These are phyloP conservation scores for Vulpes ferrilata DNA, from an alignment of 2,113 vertebrate species.

Conservation along the genomic window DNA sequence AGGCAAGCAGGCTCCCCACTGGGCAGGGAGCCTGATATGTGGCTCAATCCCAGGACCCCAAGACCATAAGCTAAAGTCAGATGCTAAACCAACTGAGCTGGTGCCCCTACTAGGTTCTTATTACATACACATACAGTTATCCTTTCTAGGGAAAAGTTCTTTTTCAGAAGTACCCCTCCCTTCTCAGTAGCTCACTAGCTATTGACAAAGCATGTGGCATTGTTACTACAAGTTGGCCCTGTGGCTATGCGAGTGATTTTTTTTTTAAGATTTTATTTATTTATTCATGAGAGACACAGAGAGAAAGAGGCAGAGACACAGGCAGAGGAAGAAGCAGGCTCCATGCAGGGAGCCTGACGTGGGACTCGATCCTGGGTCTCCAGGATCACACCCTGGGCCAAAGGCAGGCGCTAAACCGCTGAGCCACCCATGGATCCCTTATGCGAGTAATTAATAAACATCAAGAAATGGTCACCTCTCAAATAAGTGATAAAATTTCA, in stretches of 20 bases:
- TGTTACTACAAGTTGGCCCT: not conserved
- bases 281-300: too few species aligned
- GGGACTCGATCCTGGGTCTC: too few species aligned
- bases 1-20: not conserved
- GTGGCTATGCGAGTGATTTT: not conserved
- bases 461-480: not conserved
- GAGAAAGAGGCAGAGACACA: too few species aligned
- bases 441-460: not conserved
- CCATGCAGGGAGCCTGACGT: too few species aligned
- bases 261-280: too few species aligned
- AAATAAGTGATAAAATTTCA: not conserved
- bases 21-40: fast-evolving
- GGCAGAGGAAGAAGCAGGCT: too few species aligned
- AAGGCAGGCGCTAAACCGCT: too few species aligned
- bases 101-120: not conserved
- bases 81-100: not conserved
- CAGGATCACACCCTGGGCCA: too few species aligned
- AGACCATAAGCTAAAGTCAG: not conserved
- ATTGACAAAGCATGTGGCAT: not conserved
- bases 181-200: not conserved
- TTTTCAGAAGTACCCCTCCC: not conserved
- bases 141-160: not conserved
- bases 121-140: not conserved
- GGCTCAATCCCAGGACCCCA: not conserved
- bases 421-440: too few species aligned